phyloP scores from a whole-genome alignment of 2,888 invertebrate genomes.

The Dynastes hyllus region DNA sequence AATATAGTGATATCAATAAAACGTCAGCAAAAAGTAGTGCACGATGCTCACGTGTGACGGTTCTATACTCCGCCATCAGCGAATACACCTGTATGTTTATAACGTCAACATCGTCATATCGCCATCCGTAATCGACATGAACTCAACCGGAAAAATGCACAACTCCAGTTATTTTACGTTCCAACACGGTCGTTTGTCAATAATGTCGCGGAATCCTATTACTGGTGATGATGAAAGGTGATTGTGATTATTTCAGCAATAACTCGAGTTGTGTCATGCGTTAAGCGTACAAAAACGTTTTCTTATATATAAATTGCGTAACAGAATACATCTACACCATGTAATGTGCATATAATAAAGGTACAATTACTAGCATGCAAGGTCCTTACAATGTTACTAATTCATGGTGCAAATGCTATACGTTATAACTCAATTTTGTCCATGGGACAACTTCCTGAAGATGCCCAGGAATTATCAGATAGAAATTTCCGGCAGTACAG shows the following conservation, averaged over 20 bases:
- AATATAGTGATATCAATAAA: slow-evolving; percentile 46
- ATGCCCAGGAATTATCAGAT: too few species aligned
- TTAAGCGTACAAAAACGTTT: neutral
- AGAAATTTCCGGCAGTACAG: too few species aligned
- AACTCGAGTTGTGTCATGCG: slow-evolving; percentile 13
- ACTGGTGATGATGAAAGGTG: slow-evolving; percentile 32
- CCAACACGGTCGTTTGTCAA: slow-evolving; percentile 33
- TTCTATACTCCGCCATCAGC: slow-evolving; percentile 17
- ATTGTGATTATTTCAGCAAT: slow-evolving; percentile 29
- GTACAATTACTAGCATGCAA: too few species aligned
- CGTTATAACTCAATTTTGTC: too few species aligned
- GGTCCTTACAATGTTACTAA: too few species aligned
- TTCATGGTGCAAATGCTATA: too few species aligned
- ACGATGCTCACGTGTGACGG: slow-evolving; percentile 7
- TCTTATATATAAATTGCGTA: slow-evolving; percentile 2
- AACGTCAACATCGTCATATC: slow-evolving; percentile 14
- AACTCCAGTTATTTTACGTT: slow-evolving; percentile 52
- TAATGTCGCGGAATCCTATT: slow-evolving; percentile 31
- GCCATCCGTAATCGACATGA: slow-evolving; percentile 28
- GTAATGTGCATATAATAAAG: too few species aligned
- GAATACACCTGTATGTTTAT: slow-evolving; percentile 43
- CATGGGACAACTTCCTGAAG: too few species aligned
- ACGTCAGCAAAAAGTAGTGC: slow-evolving; percentile 38
- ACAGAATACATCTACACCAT: neutral
- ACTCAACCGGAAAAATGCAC: slow-evolving; percentile 50